Base-by-base conservation (phyloP, 2,888 invertebrate genomes). In the Zaprionus obscuricornis region DNA sequence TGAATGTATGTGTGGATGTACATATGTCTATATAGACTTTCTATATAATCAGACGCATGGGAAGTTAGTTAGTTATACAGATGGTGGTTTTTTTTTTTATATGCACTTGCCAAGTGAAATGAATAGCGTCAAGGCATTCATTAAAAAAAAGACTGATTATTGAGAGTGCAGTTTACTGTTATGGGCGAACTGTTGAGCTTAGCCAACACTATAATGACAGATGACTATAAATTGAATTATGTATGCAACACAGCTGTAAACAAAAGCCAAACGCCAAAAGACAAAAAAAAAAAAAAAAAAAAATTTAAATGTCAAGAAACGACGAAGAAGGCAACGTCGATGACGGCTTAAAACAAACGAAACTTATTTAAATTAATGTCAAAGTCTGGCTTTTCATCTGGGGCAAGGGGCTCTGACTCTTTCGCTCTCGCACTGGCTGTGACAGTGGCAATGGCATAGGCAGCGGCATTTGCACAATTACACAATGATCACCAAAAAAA, bases 311-410 rank as follows among this genome's bases (percentile, higher is more conserved):
- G 16, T 29, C 18, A 45, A 36, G 36, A 50, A 50, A 74, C 22
- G 27, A 16, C 43, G 39, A 55, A 58, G 33, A 47, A 45, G 46
- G 40, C 26, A 17, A 24, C 10, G n/a, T n/a, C n/a, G n/a, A n/a
- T n/a, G 43, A 39, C 29, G 27, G 24, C 7, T 16, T 43, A 73
- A 56, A 31, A 42, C 43, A 75, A 75, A 79, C 47, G 56, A 76
- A 84, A 73, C 57, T 62, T 64, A 83, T 79, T 79, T 79, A 72
- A 75, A 72, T 83, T 79, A 56, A 59, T 65, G 39, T 67, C 77
- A 18, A 66, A 54, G 57, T 29, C 62, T 66, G 58, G 31, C 11
- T 56, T 59, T 67, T 69, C 56, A 67, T 67, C 56, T 63, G 69
- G 68, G 46, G 49, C 66, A 51, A 37, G 50, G n/a, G n/a, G n/a